A percentile compares a stretch with the other conserved stretches of the same genome.
phyloP scores from a whole-genome alignment of 2,113 vertebrate species.

The Mus pahari region DNA sequence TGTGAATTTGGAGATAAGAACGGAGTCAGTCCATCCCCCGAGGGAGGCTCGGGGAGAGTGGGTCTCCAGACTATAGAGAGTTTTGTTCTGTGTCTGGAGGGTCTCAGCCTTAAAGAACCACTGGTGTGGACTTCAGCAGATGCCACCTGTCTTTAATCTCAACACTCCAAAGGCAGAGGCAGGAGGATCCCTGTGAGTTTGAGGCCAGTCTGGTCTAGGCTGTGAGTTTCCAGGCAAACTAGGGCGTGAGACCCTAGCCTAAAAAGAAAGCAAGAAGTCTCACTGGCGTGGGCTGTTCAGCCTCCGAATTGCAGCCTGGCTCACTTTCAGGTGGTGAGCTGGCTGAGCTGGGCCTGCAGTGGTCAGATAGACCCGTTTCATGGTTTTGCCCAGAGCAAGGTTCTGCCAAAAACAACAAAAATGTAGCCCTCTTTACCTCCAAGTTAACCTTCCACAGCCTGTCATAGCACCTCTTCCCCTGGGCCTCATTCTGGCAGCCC shows the following conservation, averaged over 20 bases:
- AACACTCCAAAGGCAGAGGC: background rate
- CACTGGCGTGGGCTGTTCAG: background rate
- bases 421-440: background rate
- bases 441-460: background rate
- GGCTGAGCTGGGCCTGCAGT: background rate
- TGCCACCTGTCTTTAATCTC: background rate
- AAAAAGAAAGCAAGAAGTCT: background rate
- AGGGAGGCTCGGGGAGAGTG: no score
- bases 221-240: background rate
- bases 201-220: background rate
- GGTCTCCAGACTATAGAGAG: background rate
- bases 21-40: background rate
- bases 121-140: background rate
- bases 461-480: background rate
- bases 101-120: background rate
- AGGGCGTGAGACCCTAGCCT: background rate
- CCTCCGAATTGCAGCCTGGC: background rate
- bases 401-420: background rate
- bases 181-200: background rate
- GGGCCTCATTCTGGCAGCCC: background rate
- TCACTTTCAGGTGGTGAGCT: background rate
- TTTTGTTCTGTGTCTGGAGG: background rate
- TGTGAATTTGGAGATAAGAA: background rate
- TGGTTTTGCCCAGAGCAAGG: background rate
- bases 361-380: background rate